Base-by-base conservation (phyloP, 1,140 invertebrate species). In the Diploscapter pachys region DNA sequence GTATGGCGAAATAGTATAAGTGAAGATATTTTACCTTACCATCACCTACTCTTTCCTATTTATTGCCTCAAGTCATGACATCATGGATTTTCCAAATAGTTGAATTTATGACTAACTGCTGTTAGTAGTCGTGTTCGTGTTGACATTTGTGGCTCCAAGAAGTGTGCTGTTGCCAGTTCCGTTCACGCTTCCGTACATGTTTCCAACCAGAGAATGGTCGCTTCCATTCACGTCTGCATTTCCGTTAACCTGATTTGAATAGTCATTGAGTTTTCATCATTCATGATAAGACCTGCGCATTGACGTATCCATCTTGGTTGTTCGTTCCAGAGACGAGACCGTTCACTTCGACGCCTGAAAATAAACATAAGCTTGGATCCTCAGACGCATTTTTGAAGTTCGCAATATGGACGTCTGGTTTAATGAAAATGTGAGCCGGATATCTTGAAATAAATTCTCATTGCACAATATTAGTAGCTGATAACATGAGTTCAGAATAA, bases 291-390 rank as follows among this genome's bases (percentile, higher is more conserved):
- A 74, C 78, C 53, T 79, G 63, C n/a, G 77, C 78, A 54, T 78
- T 79, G 4, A 79, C 78, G 50, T 78, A 54, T 6, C 78, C 78
- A 51, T 77, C 78, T 9, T 68, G 66, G 8, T 13, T 51, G n/a
- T 72, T 80, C 11, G 70, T 66, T 52, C 78, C 78, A 5, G 77
- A 79, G 4, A 79, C 78, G 0, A 79, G n/a, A 51, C 78, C 78
- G 63, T 79, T 74, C 11, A 80, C 62, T 57, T 79, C 77, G 13
- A 79, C 61, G 3, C 78, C 78, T 73, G 50, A 3, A 68, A 68
- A 54, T 53, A 68, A 61, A 31, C 0, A 31, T 31, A 31, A 31
- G 1, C 31, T 31, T 31, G 31, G 31, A 31, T 31, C 31, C 31
- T 31, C 31, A 31, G 31, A 31, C 1, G 31, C 31, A 31, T 31